These are phyloP conservation scores for Corydoras maculifer DNA, from an alignment of 2,113 vertebrate genomes.

Conservation along the genomic window DNA sequence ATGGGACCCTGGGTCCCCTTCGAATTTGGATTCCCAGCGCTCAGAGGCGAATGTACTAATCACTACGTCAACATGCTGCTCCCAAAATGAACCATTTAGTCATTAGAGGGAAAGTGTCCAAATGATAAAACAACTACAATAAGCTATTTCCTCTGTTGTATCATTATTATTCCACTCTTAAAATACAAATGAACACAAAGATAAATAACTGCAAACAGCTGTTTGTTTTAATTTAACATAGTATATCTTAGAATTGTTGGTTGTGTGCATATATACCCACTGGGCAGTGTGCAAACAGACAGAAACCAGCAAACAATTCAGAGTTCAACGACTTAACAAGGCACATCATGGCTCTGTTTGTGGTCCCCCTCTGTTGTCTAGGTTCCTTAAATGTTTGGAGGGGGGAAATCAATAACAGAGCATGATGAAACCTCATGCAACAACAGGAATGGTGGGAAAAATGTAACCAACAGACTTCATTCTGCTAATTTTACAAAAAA, in stretches of 20 bases:
- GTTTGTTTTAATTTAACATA: too few relatives aligned
- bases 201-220: too few relatives aligned
- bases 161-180: too few relatives aligned
- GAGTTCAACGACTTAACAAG: slow-evolving; percentile 37
- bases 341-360: slow-evolving; percentile 50
- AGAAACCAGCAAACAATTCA: slow-evolving; percentile 18
- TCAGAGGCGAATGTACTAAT: too few relatives aligned
- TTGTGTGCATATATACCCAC: slow-evolving; percentile 9
- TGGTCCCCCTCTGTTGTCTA: slow-evolving; percentile 30
- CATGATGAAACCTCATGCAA: slow-evolving; percentile 38
- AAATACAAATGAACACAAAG: too few relatives aligned
- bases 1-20: too few relatives aligned
- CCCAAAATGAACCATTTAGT: too few relatives aligned
- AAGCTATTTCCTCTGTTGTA: too few relatives aligned
- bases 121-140: too few relatives aligned
- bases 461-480: slow-evolving; percentile 42
- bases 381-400: slow-evolving; percentile 47
- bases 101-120: too few relatives aligned
- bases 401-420: slow-evolving; percentile 42
- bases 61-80: too few relatives aligned
- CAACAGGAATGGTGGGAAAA: slow-evolving; percentile 15
- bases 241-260: not conserved
- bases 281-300: not conserved
- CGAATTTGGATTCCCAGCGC: too few relatives aligned
- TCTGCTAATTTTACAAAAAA: slow-evolving; percentile 4